These are phyloP conservation scores for Apamea epomidion DNA, from an alignment of 2,888 invertebrate genomes.

Conservation along the genomic window DNA sequence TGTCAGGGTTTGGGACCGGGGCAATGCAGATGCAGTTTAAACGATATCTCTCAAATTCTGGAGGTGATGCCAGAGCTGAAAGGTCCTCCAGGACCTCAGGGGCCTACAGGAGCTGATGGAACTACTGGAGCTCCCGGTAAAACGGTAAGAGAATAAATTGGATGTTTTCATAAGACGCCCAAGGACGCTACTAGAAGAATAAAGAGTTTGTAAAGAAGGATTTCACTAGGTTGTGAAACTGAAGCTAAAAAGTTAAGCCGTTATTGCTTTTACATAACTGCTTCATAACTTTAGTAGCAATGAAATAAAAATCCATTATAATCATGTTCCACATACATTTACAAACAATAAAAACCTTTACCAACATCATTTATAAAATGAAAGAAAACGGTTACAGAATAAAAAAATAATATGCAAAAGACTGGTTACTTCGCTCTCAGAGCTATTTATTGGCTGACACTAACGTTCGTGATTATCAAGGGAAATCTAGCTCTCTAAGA, in stretches of 20 bases:
- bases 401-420: conserved; percentile 43
- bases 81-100: conserved; percentile 92
- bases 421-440: conserved; percentile 35
- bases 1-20: conserved; percentile 83
- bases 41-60: conserved; percentile 91
- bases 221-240: background rate
- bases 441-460: conserved; percentile 56
- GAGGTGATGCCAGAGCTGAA: conserved; percentile 92
- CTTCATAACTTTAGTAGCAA: background rate
- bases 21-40: conserved; percentile 94
- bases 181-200: background rate
- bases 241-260: background rate
- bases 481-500: conserved; percentile 70
- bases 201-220: background rate
- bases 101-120: conserved; percentile 94
- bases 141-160: conserved; percentile 90
- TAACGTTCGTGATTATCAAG: conserved; percentile 62
- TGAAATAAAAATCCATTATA: background rate
- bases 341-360: conserved; percentile 5
- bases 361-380: background rate
- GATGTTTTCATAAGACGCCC: background rate
- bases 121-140: conserved; percentile 95
- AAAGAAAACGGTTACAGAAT: conserved; percentile 24
- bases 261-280: background rate
- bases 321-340: background rate